Base-by-base conservation (phyloP, 2,888 invertebrate genomes). In the Dione vanillae region DNA sequence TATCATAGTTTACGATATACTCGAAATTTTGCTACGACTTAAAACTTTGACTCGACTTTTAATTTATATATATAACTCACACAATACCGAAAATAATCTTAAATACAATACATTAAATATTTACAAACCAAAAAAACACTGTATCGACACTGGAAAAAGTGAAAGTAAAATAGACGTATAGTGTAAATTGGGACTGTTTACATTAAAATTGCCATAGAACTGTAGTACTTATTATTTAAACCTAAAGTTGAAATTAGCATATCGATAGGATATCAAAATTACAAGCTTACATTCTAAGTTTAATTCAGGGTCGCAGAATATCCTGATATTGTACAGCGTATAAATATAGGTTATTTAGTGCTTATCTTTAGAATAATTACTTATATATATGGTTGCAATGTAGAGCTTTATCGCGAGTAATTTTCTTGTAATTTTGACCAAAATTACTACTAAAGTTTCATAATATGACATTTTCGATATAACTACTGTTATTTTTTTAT, bases 131-230 rank as follows among this genome's bases (percentile, higher is more conserved):
- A 67, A 58, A 71, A 67, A 71, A 61, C 10, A 58, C 45, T 43
- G 14, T 59, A 67, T 65, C 45, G 51, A 64, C 65, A 61, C 56
- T 64, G 35, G 47, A 40, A 69, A 64, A 65, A 72, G 52, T 47
- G 67, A 72, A 72, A 69, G 58, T 67, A 19, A 67, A 64, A 52
- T 67, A 56, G 54, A 68, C 49, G 64, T 66, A 27, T 64, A 51
- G 49, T 71, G 49, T 75, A 73, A 75, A 74, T 74, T 73, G 67
- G 67, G 62, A 69, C 41, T 74, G 74, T 74, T 74, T 74, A 75
- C 71, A 70, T 41, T 37, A 62, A 62, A 47, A 51, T 47, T 67
- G 66, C 58, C 43, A 19, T 41, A 20, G 35, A 11, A 64, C 58
- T 64, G 41, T 67, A 41, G 10, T n/a, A 51, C 56, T 71, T 67